Evolutionary conservation across 2,797 vertebrate genomes (phyloP).

Genomic region (Mormyrops attenuatus): DNA sequence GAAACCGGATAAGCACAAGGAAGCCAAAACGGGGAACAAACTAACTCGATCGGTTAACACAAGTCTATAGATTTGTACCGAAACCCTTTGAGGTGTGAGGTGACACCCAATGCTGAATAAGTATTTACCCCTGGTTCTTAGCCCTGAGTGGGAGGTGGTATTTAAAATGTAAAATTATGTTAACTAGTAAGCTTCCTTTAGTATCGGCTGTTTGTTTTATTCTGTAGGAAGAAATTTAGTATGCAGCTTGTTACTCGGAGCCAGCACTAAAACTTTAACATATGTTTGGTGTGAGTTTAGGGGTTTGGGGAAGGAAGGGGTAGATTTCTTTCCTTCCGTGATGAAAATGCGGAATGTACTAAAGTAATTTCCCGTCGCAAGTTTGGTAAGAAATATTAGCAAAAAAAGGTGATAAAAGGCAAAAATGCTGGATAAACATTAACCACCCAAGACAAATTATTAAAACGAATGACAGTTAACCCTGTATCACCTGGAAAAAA

Average conservation of each 20-base stretch:
- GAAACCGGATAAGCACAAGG: neutral
- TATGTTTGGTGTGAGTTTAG: neutral
- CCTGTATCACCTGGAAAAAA: neutral
- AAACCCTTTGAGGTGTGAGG: neutral
- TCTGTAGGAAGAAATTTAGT: neutral
- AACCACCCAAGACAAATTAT: neutral
- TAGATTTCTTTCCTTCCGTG: neutral
- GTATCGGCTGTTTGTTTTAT: neutral
- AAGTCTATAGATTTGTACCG: neutral
- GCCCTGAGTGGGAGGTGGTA: neutral
- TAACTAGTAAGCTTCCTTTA: neutral
- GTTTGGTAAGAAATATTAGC: neutral
- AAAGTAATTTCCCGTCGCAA: neutral
- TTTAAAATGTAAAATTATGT: neutral
- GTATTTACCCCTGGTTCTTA: neutral
- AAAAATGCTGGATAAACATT: neutral
- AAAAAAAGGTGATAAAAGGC: neutral
- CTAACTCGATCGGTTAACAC: neutral
- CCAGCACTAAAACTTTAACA: neutral
- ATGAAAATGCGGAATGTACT: neutral
- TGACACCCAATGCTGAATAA: neutral
- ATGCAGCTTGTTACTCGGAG: neutral
- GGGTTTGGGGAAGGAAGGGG: neutral
- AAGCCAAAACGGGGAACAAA: neutral
- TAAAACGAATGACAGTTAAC: neutral